phyloP scores from a whole-genome alignment of 1,140 invertebrate species.

The Zaprionus ornatus region DNA sequence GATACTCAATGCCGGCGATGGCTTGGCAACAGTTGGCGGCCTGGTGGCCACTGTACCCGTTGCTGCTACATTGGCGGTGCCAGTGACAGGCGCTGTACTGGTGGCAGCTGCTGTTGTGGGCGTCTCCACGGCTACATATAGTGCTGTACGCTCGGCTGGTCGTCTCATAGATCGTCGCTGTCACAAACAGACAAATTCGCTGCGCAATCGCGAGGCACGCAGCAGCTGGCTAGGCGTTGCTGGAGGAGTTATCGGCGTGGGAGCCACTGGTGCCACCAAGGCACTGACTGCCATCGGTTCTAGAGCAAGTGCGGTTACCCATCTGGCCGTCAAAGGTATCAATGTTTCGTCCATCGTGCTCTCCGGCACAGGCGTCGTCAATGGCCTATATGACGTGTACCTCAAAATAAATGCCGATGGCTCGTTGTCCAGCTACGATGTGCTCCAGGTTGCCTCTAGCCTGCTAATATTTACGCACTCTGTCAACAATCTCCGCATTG shows the following conservation, averaged over 20 bases:
- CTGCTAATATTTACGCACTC: slow-evolving; percentile 73
- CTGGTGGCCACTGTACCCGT: slow-evolving; percentile 59
- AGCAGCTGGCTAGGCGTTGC: slow-evolving; percentile 73
- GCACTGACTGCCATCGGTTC: slow-evolving; percentile 24
- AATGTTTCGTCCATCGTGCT: slow-evolving; percentile 66
- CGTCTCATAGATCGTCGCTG: slow-evolving; percentile 56
- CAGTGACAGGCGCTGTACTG: slow-evolving; percentile 54
- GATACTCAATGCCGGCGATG: slow-evolving; percentile 55
- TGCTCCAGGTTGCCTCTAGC: slow-evolving; percentile 68
- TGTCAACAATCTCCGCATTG: slow-evolving; percentile 70
- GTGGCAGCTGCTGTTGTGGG: slow-evolving; percentile 57
- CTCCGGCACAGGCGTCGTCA: slow-evolving; percentile 61
- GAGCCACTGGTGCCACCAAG: slow-evolving; percentile 64
- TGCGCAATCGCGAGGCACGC: slow-evolving; percentile 65
- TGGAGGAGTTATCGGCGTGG: slow-evolving; percentile 64
- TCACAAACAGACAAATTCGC: slow-evolving; percentile 61
- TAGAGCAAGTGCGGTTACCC: slow-evolving; percentile 36
- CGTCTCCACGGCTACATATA: slow-evolving; percentile 56
- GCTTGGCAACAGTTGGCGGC: slow-evolving; percentile 53
- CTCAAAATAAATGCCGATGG: slow-evolving; percentile 66
- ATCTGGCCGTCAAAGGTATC: slow-evolving; percentile 62
- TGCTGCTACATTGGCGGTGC: slow-evolving; percentile 61
- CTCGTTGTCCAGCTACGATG: slow-evolving; percentile 47
- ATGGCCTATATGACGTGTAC: slow-evolving; percentile 70
- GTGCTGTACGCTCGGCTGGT: slow-evolving; percentile 54